Percentiles rank a stretch among this genome's conserved stretches.
These are phyloP conservation scores for Archivesica marissinica DNA, from an alignment of 1,140 invertebrate genomes.

Conservation along the genomic window DNA sequence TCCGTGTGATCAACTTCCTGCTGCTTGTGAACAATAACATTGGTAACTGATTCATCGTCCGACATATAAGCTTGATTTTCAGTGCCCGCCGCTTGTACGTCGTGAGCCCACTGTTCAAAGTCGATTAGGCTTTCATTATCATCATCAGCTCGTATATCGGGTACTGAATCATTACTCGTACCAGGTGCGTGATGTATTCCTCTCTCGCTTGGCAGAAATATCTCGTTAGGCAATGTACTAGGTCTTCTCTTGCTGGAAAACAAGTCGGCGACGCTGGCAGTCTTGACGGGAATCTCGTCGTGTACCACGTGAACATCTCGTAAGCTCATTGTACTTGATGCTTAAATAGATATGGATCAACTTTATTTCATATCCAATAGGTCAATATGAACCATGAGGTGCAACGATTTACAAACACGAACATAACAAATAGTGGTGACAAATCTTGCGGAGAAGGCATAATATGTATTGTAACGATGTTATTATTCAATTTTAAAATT, in stretches of 20 bases:
- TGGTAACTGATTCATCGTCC: neutral
- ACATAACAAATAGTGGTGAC: too few relatives aligned
- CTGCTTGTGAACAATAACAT: neutral
- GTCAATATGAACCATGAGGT: too few relatives aligned
- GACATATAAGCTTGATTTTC: slow-evolving; percentile 18
- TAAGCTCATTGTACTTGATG: slow-evolving; percentile 4
- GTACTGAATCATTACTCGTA: neutral
- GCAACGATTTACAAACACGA: too few relatives aligned
- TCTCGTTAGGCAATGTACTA: slow-evolving; percentile 61
- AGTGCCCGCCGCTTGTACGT: neutral
- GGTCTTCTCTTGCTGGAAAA: slow-evolving; percentile 29
- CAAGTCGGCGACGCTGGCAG: slow-evolving; percentile 12
- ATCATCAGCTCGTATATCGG: slow-evolving; percentile 1
- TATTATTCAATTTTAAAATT: too few relatives aligned
- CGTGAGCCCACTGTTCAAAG: slow-evolving; percentile 46
- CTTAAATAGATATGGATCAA: too few relatives aligned
- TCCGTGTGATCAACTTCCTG: neutral
- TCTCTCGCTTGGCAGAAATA: slow-evolving; percentile 41
- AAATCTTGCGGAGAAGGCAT: too few relatives aligned
- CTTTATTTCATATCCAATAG: too few relatives aligned
- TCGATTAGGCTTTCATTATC: slow-evolving; percentile 49
- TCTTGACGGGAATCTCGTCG: neutral
- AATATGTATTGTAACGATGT: too few relatives aligned
- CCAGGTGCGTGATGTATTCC: neutral
- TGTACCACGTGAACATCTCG: slow-evolving; percentile 27